Conservation (phyloP, 2,113 vertebrate genomes). For the Zosterops borbonicus region DNA sequence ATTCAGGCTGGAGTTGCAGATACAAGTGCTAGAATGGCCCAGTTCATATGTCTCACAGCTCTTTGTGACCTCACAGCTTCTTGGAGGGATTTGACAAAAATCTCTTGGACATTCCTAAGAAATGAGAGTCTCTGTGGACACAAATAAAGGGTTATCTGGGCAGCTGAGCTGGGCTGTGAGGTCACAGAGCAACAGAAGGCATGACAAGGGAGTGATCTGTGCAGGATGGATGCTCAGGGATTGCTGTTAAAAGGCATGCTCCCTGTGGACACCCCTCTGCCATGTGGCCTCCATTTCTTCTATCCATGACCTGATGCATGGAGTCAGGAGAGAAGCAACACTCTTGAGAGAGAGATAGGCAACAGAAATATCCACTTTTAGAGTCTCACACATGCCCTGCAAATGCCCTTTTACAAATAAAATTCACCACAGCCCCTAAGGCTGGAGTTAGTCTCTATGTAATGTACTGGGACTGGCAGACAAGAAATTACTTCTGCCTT, state of each 20-base stretch:
- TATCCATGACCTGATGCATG: not conserved
- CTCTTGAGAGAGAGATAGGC: not conserved
- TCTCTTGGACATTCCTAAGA: not conserved
- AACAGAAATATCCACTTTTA: not conserved
- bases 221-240: not conserved
- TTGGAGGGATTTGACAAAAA: not conserved
- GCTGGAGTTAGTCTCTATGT: not conserved
- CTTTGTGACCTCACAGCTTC: not conserved
- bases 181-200: not conserved
- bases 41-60: not conserved
- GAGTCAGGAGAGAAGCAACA: not conserved
- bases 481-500: not conserved
- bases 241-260: not conserved
- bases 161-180: not conserved
- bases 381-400: fast-evolving
- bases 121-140: not conserved
- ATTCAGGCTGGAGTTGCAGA: not conserved
- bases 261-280: not conserved
- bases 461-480: not conserved
- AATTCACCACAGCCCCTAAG: not conserved
- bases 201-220: not conserved
- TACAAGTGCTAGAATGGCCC: not conserved
- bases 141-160: not conserved
- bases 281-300: not conserved
- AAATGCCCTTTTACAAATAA: not conserved